phyloP scores from a whole-genome alignment of 1,140 invertebrate genomes.

The Penaeus chinensis region DNA sequence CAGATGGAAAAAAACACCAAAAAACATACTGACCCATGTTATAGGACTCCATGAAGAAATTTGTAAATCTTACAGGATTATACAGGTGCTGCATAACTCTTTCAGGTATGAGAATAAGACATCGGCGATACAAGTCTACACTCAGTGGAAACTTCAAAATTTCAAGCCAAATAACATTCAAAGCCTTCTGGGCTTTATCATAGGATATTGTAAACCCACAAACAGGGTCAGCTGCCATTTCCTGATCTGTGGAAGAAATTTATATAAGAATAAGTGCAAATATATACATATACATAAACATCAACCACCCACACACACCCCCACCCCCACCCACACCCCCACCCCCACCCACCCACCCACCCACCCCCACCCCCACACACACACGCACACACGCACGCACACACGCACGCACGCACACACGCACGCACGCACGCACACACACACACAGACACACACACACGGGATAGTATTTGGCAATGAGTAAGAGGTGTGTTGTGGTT shows the following conservation, averaged over 20 bases:
- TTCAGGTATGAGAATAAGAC: constrained; percentile 85
- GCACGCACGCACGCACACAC: too few relatives aligned
- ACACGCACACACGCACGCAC: too few relatives aligned
- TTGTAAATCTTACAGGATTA: constrained; percentile 86
- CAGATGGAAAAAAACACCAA: background rate
- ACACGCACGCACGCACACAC: too few relatives aligned
- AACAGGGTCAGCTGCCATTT: background rate
- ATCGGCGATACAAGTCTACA: constrained; percentile 78
- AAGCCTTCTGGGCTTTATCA: constrained; percentile 64
- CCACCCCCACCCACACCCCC: too few relatives aligned
- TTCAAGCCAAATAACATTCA: constrained; percentile 73
- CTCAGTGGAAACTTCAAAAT: constrained; percentile 78
- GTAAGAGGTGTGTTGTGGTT: too few relatives aligned
- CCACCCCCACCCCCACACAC: too few relatives aligned
- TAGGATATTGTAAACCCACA: constrained; percentile 27
- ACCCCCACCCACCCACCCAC: too few relatives aligned
- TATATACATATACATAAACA: too few relatives aligned
- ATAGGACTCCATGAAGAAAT: constrained; percentile 91
- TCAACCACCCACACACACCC: too few relatives aligned
- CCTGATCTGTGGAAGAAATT: background rate
- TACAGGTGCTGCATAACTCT: constrained; percentile 83
- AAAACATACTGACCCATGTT: constrained; percentile 72
- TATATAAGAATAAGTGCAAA: too few relatives aligned
- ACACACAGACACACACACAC: too few relatives aligned
- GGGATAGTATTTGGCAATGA: too few relatives aligned